phyloP scores from a whole-genome alignment of 1,140 invertebrate genomes.

The Neotoxoptera formosana region DNA sequence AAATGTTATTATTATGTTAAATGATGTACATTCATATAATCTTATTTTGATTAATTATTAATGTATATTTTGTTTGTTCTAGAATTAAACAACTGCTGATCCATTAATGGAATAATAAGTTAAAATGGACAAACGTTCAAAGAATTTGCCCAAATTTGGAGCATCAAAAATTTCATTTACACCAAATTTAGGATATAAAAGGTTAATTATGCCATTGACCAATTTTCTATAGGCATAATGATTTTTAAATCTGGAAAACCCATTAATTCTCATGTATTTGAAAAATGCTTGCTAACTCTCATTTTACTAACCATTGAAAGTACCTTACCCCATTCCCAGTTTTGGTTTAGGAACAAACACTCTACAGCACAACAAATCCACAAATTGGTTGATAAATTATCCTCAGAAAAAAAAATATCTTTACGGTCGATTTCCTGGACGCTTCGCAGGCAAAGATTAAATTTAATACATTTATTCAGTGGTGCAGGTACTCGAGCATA shows the following conservation, averaged over 20 bases:
- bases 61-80: neutral
- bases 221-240: neutral
- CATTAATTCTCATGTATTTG: neutral
- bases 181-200: conserved; percentile 52
- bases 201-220: neutral
- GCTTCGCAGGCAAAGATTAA: neutral
- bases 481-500: neutral
- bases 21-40: neutral
- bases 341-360: neutral
- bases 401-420: neutral
- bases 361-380: neutral
- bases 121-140: conserved; percentile 36
- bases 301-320: neutral
- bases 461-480: too few species aligned
- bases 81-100: neutral
- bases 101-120: neutral
- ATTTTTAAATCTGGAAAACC: neutral
- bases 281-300: neutral
- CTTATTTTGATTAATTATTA: neutral
- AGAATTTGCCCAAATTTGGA: conserved; percentile 22
- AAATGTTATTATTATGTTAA: neutral
- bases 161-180: conserved; percentile 16
- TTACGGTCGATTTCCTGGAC: neutral
- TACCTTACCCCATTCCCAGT: neutral
- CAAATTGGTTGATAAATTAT: neutral